Evolutionary conservation across 23 tunicate species (phyloP).

Genomic region (Styela clava): DNA sequence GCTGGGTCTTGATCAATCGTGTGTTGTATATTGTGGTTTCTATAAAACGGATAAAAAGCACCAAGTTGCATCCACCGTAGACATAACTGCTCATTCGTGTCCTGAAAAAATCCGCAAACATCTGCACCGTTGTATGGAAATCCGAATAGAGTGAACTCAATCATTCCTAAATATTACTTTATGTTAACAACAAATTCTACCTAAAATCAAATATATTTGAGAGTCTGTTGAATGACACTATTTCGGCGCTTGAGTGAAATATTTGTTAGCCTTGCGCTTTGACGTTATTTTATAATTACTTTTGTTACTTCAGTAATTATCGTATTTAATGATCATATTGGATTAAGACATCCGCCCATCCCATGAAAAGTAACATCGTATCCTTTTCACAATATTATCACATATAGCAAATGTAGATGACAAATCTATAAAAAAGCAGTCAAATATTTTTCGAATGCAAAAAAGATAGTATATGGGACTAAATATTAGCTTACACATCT

Average conservation of each 20-base stretch:
- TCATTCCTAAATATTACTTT: slow-evolving; percentile 45
- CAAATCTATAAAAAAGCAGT: too few relatives aligned
- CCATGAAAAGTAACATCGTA: too few relatives aligned
- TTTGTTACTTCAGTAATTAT: too few relatives aligned
- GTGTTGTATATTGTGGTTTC: slow-evolving; percentile 85
- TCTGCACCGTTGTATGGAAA: slow-evolving; percentile 95
- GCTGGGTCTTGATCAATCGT: slow-evolving; percentile 92
- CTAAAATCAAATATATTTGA: background rate
- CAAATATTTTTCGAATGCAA: too few relatives aligned
- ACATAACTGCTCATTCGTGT: slow-evolving; percentile 79
- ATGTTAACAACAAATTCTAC: background rate
- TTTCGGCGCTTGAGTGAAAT: background rate
- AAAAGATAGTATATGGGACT: too few relatives aligned
- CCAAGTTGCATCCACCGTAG: slow-evolving; percentile 97
- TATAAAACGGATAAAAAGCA: slow-evolving; percentile 88
- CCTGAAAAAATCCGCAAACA: slow-evolving; percentile 94
- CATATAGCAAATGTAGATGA: too few relatives aligned
- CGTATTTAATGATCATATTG: too few relatives aligned
- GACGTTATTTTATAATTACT: too few relatives aligned
- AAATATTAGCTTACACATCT: too few relatives aligned
- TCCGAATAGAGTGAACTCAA: slow-evolving; percentile 87
- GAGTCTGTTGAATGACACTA: background rate
- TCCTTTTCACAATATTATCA: too few relatives aligned
- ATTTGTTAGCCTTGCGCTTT: too few relatives aligned
- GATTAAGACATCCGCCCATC: too few relatives aligned